These are phyloP conservation scores for Choreutis nemorana DNA, from an alignment of 2,888 invertebrate genomes.

Conservation along the genomic window DNA sequence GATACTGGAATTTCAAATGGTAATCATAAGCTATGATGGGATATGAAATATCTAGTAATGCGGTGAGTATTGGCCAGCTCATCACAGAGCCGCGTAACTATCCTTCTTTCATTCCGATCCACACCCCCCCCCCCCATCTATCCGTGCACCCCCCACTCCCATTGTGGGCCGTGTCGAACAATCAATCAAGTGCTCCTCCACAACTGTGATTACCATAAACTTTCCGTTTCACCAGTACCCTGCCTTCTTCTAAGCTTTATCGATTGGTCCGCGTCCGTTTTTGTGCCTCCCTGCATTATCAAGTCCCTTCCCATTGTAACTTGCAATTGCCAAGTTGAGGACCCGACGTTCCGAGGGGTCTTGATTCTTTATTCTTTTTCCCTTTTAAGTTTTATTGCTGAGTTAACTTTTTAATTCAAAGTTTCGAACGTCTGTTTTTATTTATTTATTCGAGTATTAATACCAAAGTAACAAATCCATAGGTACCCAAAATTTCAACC, in stretches of 20 bases:
- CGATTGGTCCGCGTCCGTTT: constrained; percentile 50
- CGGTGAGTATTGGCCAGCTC: no score
- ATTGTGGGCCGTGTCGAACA: constrained; percentile 33
- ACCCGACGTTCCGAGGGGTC: constrained; percentile 35
- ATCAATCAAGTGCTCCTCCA: constrained; percentile 58
- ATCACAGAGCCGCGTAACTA: no score
- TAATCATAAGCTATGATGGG: no score
- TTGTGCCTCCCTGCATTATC: constrained; percentile 45
- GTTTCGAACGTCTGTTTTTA: no score
- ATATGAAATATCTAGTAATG: no score
- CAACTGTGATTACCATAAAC: constrained; percentile 62
- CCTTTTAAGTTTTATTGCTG: constrained; percentile 10
- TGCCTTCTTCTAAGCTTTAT: constrained; percentile 56
- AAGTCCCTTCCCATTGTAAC: constrained; percentile 54
- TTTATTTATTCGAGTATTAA: no score
- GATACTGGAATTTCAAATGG: no score
- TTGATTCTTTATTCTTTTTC: constrained; percentile 26
- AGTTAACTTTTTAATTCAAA: constrained; percentile 16
- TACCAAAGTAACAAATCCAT: no score
- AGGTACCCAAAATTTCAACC: no score
- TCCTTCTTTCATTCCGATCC: no score
- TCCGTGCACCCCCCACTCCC: constrained; percentile 23
- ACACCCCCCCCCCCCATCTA: no score
- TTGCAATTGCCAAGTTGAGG: constrained; percentile 48
- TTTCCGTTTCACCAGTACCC: constrained; percentile 57